A percentile compares a stretch with the other conserved stretches of the same genome.
phyloP scores from a whole-genome alignment of 37 sponge, comb jelly and placozoan species.

The Ianthella basta region DNA sequence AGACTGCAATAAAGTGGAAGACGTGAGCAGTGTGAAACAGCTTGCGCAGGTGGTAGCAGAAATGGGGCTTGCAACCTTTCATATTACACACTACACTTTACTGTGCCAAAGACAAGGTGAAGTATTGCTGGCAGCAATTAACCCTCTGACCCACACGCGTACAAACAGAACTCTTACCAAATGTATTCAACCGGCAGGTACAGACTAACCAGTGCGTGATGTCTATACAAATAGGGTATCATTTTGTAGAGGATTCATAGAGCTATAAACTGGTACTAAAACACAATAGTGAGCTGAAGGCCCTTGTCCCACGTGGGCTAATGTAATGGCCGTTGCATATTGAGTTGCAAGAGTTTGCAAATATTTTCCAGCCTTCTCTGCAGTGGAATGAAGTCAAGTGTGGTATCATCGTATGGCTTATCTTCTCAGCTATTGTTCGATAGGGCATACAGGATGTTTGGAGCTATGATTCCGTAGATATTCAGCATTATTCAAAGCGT shows the following conservation, averaged over 20 bases:
- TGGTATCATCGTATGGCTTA: constrained; percentile 22
- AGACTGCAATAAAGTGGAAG: neutral
- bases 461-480: neutral
- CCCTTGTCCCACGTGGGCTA: neutral
- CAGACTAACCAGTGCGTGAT: neutral
- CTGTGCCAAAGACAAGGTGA: no score
- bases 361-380: constrained; percentile 26
- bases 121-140: no score
- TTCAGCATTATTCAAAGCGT: neutral
- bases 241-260: constrained; percentile 23
- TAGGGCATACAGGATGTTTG: neutral
- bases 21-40: no score
- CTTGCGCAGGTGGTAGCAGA: no score
- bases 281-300: neutral
- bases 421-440: constrained; percentile 17
- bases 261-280: constrained; percentile 21
- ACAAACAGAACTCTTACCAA: neutral
- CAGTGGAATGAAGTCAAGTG: constrained; percentile 5
- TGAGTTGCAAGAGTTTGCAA: neutral
- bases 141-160: constrained; percentile 14
- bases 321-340: neutral
- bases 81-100: no score
- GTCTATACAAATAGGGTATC: constrained; percentile 13
- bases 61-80: no score
- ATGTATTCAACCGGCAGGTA: neutral